phyloP scores from a whole-genome alignment of 92 coral and sea anemone species.

The Anthopleura xanthogrammica region DNA sequence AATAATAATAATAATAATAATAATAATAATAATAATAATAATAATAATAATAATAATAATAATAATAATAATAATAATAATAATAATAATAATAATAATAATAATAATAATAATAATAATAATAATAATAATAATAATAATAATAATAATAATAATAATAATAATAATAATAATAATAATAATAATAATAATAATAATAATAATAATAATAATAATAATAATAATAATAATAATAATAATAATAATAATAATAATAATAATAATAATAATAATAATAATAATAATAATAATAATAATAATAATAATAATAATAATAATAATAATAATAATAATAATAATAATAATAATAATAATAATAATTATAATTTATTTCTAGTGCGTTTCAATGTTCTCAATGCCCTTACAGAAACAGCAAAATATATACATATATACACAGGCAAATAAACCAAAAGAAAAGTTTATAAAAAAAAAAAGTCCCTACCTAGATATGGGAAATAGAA shows the following conservation, averaged over 20 bases:
- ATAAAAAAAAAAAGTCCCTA: too few relatives aligned
- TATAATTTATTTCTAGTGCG: too few relatives aligned
- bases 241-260: background rate
- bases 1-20: background rate
- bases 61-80: slow-evolving; percentile 21
- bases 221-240: slow-evolving; percentile 12
- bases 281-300: slow-evolving; percentile 11
- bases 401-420: too few relatives aligned
- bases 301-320: slow-evolving; percentile 12
- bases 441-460: too few relatives aligned
- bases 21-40: slow-evolving; percentile 25
- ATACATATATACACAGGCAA: too few relatives aligned
- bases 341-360: slow-evolving; percentile 17
- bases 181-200: slow-evolving; percentile 14
- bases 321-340: background rate
- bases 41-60: slow-evolving; percentile 20
- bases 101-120: slow-evolving; percentile 31
- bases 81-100: slow-evolving; percentile 23
- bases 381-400: too few relatives aligned
- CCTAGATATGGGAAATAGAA: too few relatives aligned
- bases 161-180: slow-evolving; percentile 12
- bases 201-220: slow-evolving; percentile 19
- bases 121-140: slow-evolving; percentile 34
- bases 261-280: slow-evolving; percentile 2
- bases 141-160: slow-evolving; percentile 28